A percentile compares a stretch with the other conserved stretches of the same genome.
Conservation (phyloP, 2,113 vertebrate species). For the Bufo gargarizans region DNA sequence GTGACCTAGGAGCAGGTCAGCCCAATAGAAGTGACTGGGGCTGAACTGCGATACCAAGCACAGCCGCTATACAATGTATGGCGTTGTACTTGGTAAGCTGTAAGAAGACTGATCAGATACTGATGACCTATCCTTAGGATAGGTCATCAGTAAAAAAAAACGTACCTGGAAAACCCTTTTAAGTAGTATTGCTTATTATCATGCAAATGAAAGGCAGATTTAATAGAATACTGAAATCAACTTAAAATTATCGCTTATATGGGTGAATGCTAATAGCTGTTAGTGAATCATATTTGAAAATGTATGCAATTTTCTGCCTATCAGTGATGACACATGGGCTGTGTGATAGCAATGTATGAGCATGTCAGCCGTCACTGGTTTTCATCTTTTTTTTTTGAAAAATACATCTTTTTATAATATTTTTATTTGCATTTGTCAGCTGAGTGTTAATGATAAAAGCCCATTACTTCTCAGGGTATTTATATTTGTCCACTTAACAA, state of each 20-base stretch:
- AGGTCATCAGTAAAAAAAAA: no score
- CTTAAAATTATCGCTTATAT: neutral
- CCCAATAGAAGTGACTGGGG: no score
- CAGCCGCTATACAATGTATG: no score
- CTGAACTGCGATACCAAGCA: no score
- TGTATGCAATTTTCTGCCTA: neutral
- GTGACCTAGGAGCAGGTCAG: no score
- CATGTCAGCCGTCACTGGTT: neutral
- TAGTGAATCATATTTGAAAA: neutral
- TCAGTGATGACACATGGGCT: neutral
- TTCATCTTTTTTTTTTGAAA: neutral
- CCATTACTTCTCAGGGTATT: neutral
- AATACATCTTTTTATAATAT: neutral
- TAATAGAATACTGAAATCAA: neutral
- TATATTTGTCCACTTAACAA: neutral
- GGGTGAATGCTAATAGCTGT: neutral
- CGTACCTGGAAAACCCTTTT: neutral
- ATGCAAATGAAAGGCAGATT: neutral
- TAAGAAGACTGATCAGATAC: no score
- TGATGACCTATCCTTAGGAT: no score
- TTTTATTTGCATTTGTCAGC: constrained; percentile 18
- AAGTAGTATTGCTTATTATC: neutral
- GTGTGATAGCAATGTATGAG: neutral
- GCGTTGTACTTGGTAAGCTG: no score
- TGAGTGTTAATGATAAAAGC: constrained; percentile 5